Base-by-base conservation (phyloP, 2,113 vertebrate species). In the Podarcis muralis region DNA sequence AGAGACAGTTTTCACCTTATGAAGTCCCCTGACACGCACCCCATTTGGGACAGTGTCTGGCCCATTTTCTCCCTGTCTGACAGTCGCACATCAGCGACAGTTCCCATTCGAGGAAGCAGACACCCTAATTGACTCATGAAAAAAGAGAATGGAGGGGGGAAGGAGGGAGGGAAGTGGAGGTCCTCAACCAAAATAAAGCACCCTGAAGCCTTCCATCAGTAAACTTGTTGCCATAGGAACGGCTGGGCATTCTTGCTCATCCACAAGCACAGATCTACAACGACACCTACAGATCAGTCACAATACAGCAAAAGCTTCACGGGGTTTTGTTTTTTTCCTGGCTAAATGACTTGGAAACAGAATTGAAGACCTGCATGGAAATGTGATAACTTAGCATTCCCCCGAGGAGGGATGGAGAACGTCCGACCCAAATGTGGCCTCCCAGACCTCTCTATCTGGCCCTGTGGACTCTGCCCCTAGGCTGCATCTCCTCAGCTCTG, bases 211-310 rank as follows among this genome's bases (percentile, higher is more conserved):
- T 87, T 84, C 88, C 62, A 23, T 77, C 65, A 76, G 80, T 83
- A 78, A 88, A 93, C 89, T 27, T 53, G 30, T 74, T 87, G 84
- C 94, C 92, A 69, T 92, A 84, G 93, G 93, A 84, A 93, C 92
- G 86, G 94, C 86, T n/a, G 68, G 66, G 20, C 37, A 16, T 0
- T 2, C 6, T 37, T 23, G 22, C 12, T 15, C 2, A 20, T 1
- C 23, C 43, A 27, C 75, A 90, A 92, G 27, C 40, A 30, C 88
- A 79, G 74, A 43, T 74, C 87, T 37, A 66, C 86, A 93, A 87
- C 81, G 90, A 90, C 95, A 92, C 88, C 94, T 92, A 75, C 87
- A 88, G 94, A 83, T 0, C 0, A 53, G 3, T 1, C 6, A 9
- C 4, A 80, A 9, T 30, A 32, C 62, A 74, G 66, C 23, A 48